Evolutionary conservation across 2,888 invertebrate species (phyloP).

Genomic region (Tetheella fluctuosa): DNA sequence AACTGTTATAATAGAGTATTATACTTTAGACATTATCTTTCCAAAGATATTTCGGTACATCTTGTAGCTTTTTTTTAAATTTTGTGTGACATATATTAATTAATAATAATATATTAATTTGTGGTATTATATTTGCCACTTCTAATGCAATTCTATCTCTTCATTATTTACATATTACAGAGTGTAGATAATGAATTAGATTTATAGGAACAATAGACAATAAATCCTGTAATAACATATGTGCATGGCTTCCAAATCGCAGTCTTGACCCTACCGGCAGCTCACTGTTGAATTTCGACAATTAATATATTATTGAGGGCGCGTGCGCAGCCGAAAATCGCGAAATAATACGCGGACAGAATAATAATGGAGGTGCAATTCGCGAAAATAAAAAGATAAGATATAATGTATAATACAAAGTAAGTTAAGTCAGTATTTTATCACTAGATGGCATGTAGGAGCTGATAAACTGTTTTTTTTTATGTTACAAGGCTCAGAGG

Average conservation of each 20-base stretch:
- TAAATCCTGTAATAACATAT: conserved; percentile 25
- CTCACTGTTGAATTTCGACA: conserved; percentile 40
- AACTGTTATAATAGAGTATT: background rate
- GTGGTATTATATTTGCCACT: background rate
- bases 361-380: conserved; percentile 31
- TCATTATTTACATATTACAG: background rate
- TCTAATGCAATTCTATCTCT: background rate
- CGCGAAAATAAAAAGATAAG: conserved; percentile 32
- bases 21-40: background rate
- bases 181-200: background rate
- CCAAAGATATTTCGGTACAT: too few species aligned
- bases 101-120: background rate
- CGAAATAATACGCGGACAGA: conserved; percentile 37
- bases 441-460: background rate
- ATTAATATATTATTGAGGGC: conserved; percentile 51
- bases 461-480: too few species aligned
- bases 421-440: background rate
- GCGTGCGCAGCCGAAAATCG: conserved; percentile 45
- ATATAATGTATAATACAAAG: background rate
- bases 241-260: conserved; percentile 24
- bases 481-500: too few species aligned
- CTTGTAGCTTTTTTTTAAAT: too few species aligned
- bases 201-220: conserved; percentile 1
- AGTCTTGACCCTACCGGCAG: conserved; percentile 35
- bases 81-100: too few species aligned